Evolutionary conservation across 2,888 invertebrate genomes (phyloP), one percentile per base, ranked within the genome.

Genomic region (Agrotis puta): DNA sequence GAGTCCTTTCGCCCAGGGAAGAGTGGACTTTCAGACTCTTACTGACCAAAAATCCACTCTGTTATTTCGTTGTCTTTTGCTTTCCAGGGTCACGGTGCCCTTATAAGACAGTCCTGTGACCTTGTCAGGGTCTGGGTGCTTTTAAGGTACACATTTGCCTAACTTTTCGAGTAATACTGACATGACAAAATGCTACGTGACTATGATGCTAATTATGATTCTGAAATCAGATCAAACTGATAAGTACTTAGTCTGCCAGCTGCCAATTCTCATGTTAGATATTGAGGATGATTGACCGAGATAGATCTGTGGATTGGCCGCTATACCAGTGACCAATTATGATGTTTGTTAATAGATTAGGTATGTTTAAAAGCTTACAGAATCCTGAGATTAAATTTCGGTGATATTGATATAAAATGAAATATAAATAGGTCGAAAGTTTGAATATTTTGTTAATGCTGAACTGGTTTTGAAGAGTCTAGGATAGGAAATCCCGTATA

Each of bases 191-290:
- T 33, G 33, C 33, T 33, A 33, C 33, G 33, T 6, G 33, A 33
- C 7, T 7, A 53, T 53, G 24, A 53, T 9, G 20, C 27, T 59
- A 47, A 65, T 63, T 16, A 50, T 6, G 24, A 5, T 64, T 20
- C 20, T 51, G 11, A 50, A 64, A 64, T 11, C 24, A 20, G 27
- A 67, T 45, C 64, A 51, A 64, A 43, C 20, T 3, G 16, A 53
- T 27, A 45, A n/a, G 33, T 65, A 11, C 54, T 56, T 27, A 45
- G 27, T 20, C 43, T 53, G 45, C 33, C 33, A 33, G 33, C 45
- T 45, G 43, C 20, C 65, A n/a, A 7, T 53, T 45, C 14, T 27
- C 45, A 2, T 45, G 24, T 33, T 14, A 18, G 20, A 20, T 53
- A 18, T 20, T 24, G 22, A 3, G n/a, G 45, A 18, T 65, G 45